phyloP scores from a whole-genome alignment of 2,113 vertebrate genomes.

The Dunckerocampus dactyliophorus region DNA sequence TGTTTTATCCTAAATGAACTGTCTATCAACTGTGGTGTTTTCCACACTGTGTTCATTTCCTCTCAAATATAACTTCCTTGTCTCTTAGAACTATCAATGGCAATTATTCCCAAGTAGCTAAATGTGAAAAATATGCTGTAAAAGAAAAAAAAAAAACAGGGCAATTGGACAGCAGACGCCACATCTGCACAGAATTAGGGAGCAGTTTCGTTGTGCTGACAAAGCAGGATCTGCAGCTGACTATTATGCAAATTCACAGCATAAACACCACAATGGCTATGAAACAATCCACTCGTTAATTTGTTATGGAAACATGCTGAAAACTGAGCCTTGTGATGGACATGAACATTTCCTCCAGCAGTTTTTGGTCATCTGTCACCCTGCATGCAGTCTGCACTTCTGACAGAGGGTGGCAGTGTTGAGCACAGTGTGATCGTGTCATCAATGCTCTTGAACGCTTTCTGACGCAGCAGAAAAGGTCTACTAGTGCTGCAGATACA shows the following conservation, averaged over 20 bases:
- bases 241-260: conserved; percentile 42
- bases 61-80: conserved; percentile 20
- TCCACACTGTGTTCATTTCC: conserved; percentile 1
- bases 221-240: conserved; percentile 43
- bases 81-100: conserved; percentile 17
- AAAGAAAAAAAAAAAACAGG: conserved; percentile 15
- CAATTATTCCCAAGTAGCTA: conserved; percentile 31
- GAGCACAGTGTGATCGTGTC: conserved; percentile 33
- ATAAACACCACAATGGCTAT: conserved; percentile 34
- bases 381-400: conserved; percentile 18
- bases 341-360: conserved; percentile 34
- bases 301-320: conserved; percentile 35
- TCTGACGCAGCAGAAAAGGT: conserved; percentile 71
- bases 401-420: conserved; percentile 64
- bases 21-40: not conserved
- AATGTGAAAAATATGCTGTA: conserved; percentile 37
- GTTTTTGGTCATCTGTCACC: conserved; percentile 9
- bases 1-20: conserved; percentile 6
- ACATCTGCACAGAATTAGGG: conserved; percentile 60
- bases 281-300: conserved; percentile 43
- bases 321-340: conserved; percentile 25
- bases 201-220: conserved; percentile 54
- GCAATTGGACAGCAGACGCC: conserved; percentile 33
- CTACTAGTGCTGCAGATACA: conserved; percentile 46
- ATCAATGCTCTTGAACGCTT: conserved; percentile 47